Base-by-base conservation (phyloP, 2,888 invertebrate species). In the Apantesis nais region DNA sequence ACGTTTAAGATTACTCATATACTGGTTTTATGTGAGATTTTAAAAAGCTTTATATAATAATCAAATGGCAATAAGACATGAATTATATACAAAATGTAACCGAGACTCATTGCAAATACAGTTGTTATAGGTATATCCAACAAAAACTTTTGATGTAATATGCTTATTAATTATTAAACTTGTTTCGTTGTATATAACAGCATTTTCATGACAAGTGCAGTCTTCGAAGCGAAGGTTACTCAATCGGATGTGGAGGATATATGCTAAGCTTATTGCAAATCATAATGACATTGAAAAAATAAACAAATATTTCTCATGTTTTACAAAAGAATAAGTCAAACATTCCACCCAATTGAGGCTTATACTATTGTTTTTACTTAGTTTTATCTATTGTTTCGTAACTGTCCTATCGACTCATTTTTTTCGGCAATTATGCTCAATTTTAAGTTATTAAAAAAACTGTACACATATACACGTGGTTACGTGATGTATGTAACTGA, bases 401-500 rank as follows among this genome's bases (percentile, higher is more conserved):
- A 52, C 25, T 55, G 55, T 55, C 55, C 55, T 55, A 25, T n/a
- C n/a, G 55, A 55, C 25, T 12, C 52, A n/a, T 41, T 25, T 39
- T 62, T 41, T 62, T 62, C 41, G 19, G 39, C 62, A 63, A 63
- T 19, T 34, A 62, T 37, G 63, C 11, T 60, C 72, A 75, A 74
- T 78, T 74, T 71, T 66, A 68, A n/a, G 65, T 66, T 60, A 75
- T 75, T 77, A 78, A 72, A 74, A 72, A 76, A 79, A n/a, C n/a
- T 75, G 64, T 68, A 75, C 73, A 75, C 73, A 74, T 68, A 72
- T 74, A 60, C 29, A 68, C n/a, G 41, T 70, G 70, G 29, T n/a
- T 61, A 76, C 68, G 73, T 78, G 77, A 76, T 77, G 76, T 77
- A 74, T 77, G 77, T 66, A 67, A 73, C 73, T 82, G 60, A 67